Base-by-base conservation (phyloP, 37 sponge, comb jelly and placozoan genomes). In the Eunapius fragilis region DNA sequence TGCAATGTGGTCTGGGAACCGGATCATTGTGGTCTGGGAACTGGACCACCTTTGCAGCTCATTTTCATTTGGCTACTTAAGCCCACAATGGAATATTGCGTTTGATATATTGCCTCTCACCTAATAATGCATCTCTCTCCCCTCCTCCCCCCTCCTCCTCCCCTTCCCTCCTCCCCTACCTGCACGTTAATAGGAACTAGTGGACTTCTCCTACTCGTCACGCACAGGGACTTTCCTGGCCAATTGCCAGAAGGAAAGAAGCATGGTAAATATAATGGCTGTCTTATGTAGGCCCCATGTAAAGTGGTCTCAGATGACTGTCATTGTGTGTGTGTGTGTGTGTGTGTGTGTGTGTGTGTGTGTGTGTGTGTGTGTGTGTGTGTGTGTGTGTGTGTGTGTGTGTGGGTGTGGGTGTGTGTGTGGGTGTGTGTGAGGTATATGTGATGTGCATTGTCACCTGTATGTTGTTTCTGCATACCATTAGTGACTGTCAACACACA, bases 211-310 rank as follows among this genome's bases (percentile, higher is more conserved):
- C 25, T 93, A 95, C 70, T 97, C 98, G 2, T 74, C 79, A 17
- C 77, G 70, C 67, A 95, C 93, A 87, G 96, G 98, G 13, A 91
- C 96, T 25, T 97, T 97, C 75, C 75, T 93, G 68, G 67, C 71
- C 45, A 85, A 93, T 87, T 67, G 67, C 49, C 86, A 91, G 58
- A 31, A 49, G 22, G 92, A 93, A 32, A 82, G 87, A 31, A 83
- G 77, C 26, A 79, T 88, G 90, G 90, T 93, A 48, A 73, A 67
- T n/a, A 28, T 28, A 68, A 5, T 68, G 3, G 58, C 32, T 25
- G 67, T 83, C 75, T 38, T 28, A 30, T 74, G 11, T 74, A n/a
- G n/a, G n/a, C n/a, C n/a, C n/a, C n/a, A n/a, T n/a, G n/a, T n/a
- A n/a, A n/a, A n/a, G n/a, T n/a, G n/a, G n/a, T n/a, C n/a, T n/a